Evolutionary conservation across 35 echinoderm and acorn worm species (phyloP).

Genomic region (Heliocidaris tuberculata): DNA sequence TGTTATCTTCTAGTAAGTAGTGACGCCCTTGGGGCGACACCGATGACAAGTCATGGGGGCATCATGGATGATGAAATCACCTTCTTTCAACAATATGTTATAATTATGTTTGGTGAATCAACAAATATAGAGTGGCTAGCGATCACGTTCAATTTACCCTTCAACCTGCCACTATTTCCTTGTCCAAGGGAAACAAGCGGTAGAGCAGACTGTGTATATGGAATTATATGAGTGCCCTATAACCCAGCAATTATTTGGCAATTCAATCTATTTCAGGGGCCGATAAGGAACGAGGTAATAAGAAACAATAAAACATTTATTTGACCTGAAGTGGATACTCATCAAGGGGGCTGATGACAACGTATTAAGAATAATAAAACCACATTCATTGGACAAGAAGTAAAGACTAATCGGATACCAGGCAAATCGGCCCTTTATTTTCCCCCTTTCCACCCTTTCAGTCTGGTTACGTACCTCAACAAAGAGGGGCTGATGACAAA

Average conservation of each 20-base stretch:
- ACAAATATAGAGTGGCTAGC: not conserved
- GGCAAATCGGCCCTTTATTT: too few species aligned
- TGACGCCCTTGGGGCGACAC: not conserved
- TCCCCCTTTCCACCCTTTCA: not conserved
- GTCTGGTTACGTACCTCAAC: not conserved
- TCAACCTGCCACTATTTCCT: not conserved
- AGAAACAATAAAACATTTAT: too few species aligned
- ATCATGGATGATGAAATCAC: not conserved
- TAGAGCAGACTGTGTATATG: too few species aligned
- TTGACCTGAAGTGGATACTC: too few species aligned
- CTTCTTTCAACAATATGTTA: not conserved
- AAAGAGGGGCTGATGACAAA: not conserved
- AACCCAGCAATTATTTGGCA: too few species aligned
- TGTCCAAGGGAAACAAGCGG: not conserved
- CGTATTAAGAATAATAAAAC: too few species aligned
- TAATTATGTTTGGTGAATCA: constrained; percentile 3
- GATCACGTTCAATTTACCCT: not conserved
- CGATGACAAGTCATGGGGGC: not conserved
- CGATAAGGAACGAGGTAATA: too few species aligned
- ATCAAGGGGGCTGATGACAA: too few species aligned
- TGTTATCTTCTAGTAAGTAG: not conserved
- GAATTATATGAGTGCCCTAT: too few species aligned
- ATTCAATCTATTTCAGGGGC: too few species aligned
- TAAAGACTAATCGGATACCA: too few species aligned
- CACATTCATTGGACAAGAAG: too few species aligned